Evolutionary conservation across 2,113 vertebrate genomes (phyloP), one percentile per base, ranked within the genome.

Genomic region (Ibidorhyncha struthersii): DNA sequence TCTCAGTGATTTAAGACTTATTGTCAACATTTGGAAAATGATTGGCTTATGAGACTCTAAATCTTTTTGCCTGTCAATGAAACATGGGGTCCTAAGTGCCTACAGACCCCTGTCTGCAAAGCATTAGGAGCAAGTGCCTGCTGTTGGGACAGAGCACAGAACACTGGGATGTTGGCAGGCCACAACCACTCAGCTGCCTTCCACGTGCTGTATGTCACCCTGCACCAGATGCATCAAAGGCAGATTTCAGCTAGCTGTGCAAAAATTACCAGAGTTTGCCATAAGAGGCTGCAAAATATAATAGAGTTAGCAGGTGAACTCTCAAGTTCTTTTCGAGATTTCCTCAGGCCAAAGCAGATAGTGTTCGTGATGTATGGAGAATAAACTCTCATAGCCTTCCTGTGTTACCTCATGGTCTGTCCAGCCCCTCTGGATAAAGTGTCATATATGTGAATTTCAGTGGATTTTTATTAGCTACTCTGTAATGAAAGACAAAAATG

Each of bases 351-450:
- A 76, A 86, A 82, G 47, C 8, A 94, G 38, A 41, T 8, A 5
- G 8, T 77, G 8, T 43, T 65, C 72, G 11, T 56, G n/a, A 70
- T 43, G 40, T 14, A 34, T 1, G 0, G 38, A 74, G 32, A 73
- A 47, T 21, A 38, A 71, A 30, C 7, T 84, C 43, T 22, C 16
- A 30, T 10, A 47, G 8, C 4, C 49, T 52, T 94, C 43, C 49
- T 85, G 5, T 41, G 11, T 78, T 77, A 65, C 38, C 5, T 71
- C 23, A 4, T 25, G 6, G 3, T 41, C 45, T 62, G 22, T 81
- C 12, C 18, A 50, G 12, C 2, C 4, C 1, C 5, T 67, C 0
- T 0, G 19, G 22, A 66, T 52, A 19, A 82, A 66, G 14, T 50
- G 56, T 15, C 38, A 14, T 9, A 3, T 40, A 32, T 23, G 22